Base-by-base conservation (phyloP, 2,888 invertebrate genomes). In the Criorhina ranunculi region DNA sequence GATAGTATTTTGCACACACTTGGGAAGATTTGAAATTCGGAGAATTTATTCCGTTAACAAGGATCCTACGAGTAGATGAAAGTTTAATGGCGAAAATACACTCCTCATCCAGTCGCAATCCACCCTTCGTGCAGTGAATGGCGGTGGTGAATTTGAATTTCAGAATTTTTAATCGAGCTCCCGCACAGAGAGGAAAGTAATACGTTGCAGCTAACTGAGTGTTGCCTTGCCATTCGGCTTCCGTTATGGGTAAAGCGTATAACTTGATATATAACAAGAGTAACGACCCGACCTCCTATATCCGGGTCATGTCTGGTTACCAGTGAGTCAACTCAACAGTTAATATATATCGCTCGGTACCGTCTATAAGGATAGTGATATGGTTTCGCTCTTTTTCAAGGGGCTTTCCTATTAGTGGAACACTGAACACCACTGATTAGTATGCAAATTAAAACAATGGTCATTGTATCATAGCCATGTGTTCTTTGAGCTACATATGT, bases 401-500 rank as follows among this genome's bases (percentile, higher is more conserved):
- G 29, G 46, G 6, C 24, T 55, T 53, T 77, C 53, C 44, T 24
- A 29, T 62, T 37, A 70, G 37, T 49, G 49, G 35, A n/a, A 4
- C 15, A 62, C 31, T 31, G 53, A 70, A 51, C n/a, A 49, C 46
- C 53, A 79, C 72, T 64, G 40, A 78, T 72, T 78, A 72, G 78
- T 78, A 78, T 72, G 78, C 62, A 72, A 78, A 78, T 78, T 64
- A 40, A 64, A 72, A 64, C 42, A 72, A 70, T 72, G 60, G 70
- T 57, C 57, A 35, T 37, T 60, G 31, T 24, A 59, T 17, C 60
- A 51, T 29, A 60, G 11, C 17, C 42, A 37, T 37, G 37, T 51
- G 29, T 31, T 60, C 40, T 51, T 70, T 70, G 35, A 59, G 46
- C n/a, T n/a, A n/a, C n/a, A 59, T 70, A 70, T 70, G 49, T 15